Base-by-base conservation (phyloP, 2,888 invertebrate genomes). In the Falcaria lacertinaria region DNA sequence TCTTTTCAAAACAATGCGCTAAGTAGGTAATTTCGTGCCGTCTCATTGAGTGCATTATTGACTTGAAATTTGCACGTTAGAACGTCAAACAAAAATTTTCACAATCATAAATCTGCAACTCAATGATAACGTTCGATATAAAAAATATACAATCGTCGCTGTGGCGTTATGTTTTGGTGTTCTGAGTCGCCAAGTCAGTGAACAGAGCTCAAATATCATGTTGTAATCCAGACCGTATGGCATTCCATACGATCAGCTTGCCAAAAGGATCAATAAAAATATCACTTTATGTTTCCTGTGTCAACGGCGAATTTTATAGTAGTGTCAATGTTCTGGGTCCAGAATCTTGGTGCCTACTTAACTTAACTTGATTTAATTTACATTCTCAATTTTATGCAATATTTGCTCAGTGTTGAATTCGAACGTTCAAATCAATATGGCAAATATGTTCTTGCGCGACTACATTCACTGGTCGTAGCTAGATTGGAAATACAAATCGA, bases 271-370 rank as follows among this genome's bases (percentile, higher is more conserved):
- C 71, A 83, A 84, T 86, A 86, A 86, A 83, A 80, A 79, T 74
- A 62, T 64, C 66, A 78, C 69, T 84, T 87, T 80, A 87, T 84
- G 81, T 83, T 77, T 85, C 81, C 84, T 81, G 84, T 79, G 79
- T 76, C 80, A 75, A 74, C 71, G 64, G 66, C 65, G 69, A 75
- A 82, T 78, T 84, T 83, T 80, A 86, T 80, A 74, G 73, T 74
- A 70, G 78, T 76, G 83, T 80, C 79, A 82, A 76, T 77, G 79
- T 73, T 76, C 78, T 66, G 71, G 62, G 65, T 69, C 69, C 69
- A 71, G 71, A 77, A 71, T 66, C 62, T 68, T 57, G 61, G 50
- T 61, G 60, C 58, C 57, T 65, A 65, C 65, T 72, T 71, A 64
- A 59, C 57, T 71, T 69, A 64, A 59, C 57, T 71, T 69, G 69